Conservation (phyloP, 2,113 vertebrate species). For the Euleptes europaea region DNA sequence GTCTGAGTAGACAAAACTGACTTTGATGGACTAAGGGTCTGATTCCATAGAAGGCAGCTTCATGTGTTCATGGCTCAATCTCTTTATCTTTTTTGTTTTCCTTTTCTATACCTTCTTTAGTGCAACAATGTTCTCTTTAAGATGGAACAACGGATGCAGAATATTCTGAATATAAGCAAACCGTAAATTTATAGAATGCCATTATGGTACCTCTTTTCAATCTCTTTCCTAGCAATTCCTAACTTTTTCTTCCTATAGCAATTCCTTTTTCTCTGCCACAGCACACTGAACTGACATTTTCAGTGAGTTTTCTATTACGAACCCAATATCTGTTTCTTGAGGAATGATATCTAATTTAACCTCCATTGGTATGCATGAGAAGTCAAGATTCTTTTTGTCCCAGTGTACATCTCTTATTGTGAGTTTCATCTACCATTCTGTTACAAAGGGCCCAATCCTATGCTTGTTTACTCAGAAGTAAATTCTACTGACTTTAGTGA, state of each 20-base stretch:
- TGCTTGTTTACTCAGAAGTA: too few species aligned
- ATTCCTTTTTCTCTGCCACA: background rate
- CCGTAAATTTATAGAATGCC: background rate
- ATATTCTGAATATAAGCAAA: background rate
- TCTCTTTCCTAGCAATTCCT: background rate
- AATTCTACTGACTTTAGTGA: too few species aligned
- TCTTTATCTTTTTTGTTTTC: background rate
- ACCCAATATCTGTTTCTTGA: background rate
- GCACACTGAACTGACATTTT: background rate
- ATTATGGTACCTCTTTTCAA: background rate
- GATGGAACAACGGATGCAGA: background rate
- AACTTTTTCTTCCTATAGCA: too few species aligned
- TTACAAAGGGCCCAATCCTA: background rate
- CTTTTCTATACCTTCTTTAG: background rate
- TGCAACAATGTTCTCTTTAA: background rate
- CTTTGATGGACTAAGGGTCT: too few species aligned
- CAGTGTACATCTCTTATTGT: background rate
- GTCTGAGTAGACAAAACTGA: too few species aligned
- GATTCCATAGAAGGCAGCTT: too few species aligned
- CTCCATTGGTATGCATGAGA: background rate
- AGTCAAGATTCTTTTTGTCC: background rate
- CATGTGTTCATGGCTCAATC: too few species aligned
- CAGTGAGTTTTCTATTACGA: background rate
- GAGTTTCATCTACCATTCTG: background rate
- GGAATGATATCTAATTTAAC: constrained; percentile 4